Evolutionary conservation across 2,113 vertebrate species (phyloP).

Genomic region (Campylomormyrus numenius): DNA sequence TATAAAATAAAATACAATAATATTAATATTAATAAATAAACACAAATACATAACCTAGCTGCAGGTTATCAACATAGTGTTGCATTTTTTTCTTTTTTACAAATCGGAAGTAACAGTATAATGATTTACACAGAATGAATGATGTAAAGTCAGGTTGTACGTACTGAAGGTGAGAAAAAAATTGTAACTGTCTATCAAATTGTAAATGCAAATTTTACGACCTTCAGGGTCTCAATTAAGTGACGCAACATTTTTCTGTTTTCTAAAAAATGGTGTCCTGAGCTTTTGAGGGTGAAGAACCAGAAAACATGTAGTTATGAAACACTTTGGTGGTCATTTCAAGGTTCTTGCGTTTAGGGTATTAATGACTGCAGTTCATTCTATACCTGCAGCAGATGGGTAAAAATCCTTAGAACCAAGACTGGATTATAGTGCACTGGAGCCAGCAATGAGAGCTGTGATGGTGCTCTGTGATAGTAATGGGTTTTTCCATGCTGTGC

Average conservation of each 20-base stretch:
- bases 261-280: neutral
- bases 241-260: neutral
- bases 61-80: neutral
- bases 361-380: neutral
- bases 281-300: neutral
- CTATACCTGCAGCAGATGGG: slow-evolving; percentile 16
- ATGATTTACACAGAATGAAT: neutral
- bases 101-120: neutral
- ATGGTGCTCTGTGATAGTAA: slow-evolving; percentile 56
- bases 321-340: neutral
- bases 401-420: slow-evolving; percentile 27
- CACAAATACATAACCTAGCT: neutral
- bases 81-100: neutral
- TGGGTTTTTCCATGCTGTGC: slow-evolving; percentile 58
- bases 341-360: neutral
- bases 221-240: neutral
- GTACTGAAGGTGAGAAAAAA: neutral
- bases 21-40: neutral
- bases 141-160: neutral
- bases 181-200: neutral
- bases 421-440: slow-evolving; percentile 43
- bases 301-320: neutral
- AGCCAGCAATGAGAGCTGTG: slow-evolving; percentile 39
- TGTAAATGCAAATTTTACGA: neutral
- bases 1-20: neutral